Percentiles rank a stretch among this genome's conserved stretches.
Evolutionary conservation across 2,888 invertebrate genomes (phyloP).

Genomic region (Eupelmus urozonus): DNA sequence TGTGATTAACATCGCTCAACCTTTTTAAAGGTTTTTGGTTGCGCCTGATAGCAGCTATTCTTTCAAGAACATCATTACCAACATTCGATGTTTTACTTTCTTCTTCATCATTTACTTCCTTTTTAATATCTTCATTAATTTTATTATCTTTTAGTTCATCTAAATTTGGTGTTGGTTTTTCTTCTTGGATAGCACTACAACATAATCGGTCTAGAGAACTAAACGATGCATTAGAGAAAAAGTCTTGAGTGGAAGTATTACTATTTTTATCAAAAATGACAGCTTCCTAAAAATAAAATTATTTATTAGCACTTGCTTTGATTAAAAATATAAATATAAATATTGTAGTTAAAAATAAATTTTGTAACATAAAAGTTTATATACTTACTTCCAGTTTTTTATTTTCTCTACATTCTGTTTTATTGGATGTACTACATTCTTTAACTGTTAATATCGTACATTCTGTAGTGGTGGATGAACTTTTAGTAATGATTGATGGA

Average conservation of each 20-base stretch:
- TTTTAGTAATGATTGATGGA: not conserved
- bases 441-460: not conserved
- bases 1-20: conserved; percentile 40
- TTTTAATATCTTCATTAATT: conserved; percentile 40
- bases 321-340: not conserved
- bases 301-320: not conserved
- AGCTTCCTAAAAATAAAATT: conserved; percentile 40
- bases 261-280: conserved; percentile 36
- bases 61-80: conserved; percentile 49
- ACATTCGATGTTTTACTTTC: conserved; percentile 28
- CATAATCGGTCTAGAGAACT: conserved; percentile 63
- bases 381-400: conserved; percentile 45
- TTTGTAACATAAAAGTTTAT: conserved; percentile 6
- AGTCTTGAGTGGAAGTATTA: conserved; percentile 65
- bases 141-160: conserved; percentile 11
- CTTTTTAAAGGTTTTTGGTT: conserved; percentile 52
- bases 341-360: not conserved
- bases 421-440: not conserved
- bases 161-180: conserved; percentile 30
- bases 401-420: conserved; percentile 11
- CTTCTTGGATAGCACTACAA: conserved; percentile 36
- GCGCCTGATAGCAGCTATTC: conserved; percentile 56
- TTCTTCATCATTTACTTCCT: conserved; percentile 38
- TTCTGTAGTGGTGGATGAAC: too few relatives aligned
- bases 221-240: conserved; percentile 65